Conservation (phyloP, 2,113 vertebrate species). For the human (Homo sapiens) region GRCh38 chr9:24074501-24075000, state of each 20-base stretch:
- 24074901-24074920: neutral
- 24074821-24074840: neutral
- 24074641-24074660: neutral
- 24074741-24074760: neutral
- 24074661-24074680: neutral
- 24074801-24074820: neutral
- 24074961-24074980: neutral
- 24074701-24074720: neutral
- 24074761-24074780: neutral
- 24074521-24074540: neutral
- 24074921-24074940: neutral
- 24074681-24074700: neutral
- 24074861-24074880: constrained; percentile 11
- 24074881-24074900: neutral
- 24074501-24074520: too few species aligned
- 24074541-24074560: neutral
- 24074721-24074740: neutral
- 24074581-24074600: neutral
- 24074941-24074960: neutral
- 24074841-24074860: neutral
- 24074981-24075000: neutral
- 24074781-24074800: neutral
- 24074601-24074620: neutral
- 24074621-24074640: neutral
- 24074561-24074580: neutral